These are phyloP conservation scores for Drosophila parvula DNA, from an alignment of 1,140 invertebrate genomes.

Conservation along the genomic window DNA sequence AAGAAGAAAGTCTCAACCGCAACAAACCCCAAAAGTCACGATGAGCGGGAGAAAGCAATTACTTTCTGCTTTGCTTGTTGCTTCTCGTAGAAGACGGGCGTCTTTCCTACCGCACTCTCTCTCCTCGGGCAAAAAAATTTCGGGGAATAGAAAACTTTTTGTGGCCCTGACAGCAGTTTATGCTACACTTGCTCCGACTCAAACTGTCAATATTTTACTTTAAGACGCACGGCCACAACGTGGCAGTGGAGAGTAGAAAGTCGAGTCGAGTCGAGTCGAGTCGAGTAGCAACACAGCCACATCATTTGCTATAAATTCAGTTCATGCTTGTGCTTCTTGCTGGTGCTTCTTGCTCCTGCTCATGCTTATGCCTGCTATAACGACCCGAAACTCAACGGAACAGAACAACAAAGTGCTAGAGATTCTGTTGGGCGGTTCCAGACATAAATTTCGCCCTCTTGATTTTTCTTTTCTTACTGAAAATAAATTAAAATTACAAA, in stretches of 20 bases:
- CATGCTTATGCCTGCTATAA: constrained; percentile 29
- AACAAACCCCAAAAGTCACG: constrained; percentile 53
- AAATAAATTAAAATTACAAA: constrained; percentile 8
- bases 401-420: constrained; percentile 40
- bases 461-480: constrained; percentile 14
- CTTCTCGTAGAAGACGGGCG: constrained; percentile 41
- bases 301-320: constrained; percentile 78
- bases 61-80: constrained; percentile 75
- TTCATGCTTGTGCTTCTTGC: constrained; percentile 26
- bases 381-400: constrained; percentile 40
- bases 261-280: constrained; percentile 19
- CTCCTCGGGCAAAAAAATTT: background rate
- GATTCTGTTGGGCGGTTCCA: constrained; percentile 33
- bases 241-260: constrained; percentile 8
- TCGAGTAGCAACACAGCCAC: constrained; percentile 43
- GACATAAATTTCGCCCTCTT: constrained; percentile 28
- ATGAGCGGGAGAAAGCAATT: constrained; percentile 72
- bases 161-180: constrained; percentile 70
- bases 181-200: constrained; percentile 71
- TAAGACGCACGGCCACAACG: constrained; percentile 59
- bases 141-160: constrained; percentile 59
- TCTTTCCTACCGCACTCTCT: background rate
- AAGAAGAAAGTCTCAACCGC: constrained; percentile 34
- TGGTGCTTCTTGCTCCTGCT: background rate
- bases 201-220: constrained; percentile 80